Conservation (phyloP, 2,113 vertebrate species). For the Otolemur garnettii region DNA sequence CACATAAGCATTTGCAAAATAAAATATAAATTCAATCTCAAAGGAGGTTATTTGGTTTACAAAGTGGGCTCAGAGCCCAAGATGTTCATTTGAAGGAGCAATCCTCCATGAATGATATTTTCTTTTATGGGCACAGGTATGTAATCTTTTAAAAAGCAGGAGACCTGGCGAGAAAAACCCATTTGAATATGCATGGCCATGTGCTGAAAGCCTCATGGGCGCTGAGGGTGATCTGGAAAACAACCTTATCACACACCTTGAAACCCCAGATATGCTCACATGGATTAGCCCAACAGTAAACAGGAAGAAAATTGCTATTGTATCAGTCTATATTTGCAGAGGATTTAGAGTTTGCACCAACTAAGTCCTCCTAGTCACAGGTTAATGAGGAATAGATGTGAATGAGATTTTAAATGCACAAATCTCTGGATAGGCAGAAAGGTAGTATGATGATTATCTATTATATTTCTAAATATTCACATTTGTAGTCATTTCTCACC, state of each 20-base stretch:
- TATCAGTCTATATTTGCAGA: neutral
- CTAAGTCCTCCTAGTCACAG: neutral
- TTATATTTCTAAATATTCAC: neutral
- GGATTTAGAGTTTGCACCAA: neutral
- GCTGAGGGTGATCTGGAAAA: neutral
- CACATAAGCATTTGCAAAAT: neutral
- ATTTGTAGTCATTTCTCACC: neutral
- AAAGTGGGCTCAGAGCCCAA: slow-evolving; percentile 14
- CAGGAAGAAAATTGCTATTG: neutral
- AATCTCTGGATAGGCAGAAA: neutral
- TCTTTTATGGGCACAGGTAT: neutral
- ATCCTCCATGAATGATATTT: neutral
- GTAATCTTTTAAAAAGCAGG: neutral
- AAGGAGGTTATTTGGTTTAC: neutral
- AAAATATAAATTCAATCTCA: neutral
- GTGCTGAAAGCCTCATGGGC: neutral
- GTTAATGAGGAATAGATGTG: neutral
- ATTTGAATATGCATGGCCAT: neutral
- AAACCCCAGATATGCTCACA: neutral
- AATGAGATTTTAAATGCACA: neutral
- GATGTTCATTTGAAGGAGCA: neutral
- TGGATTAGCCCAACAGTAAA: slow-evolving; percentile 21
- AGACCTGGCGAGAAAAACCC: neutral
- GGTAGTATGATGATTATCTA: rapidly evolving
- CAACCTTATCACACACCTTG: neutral